phyloP scores from a whole-genome alignment of 2,113 vertebrate species.

The Alexandromys fortis region DNA sequence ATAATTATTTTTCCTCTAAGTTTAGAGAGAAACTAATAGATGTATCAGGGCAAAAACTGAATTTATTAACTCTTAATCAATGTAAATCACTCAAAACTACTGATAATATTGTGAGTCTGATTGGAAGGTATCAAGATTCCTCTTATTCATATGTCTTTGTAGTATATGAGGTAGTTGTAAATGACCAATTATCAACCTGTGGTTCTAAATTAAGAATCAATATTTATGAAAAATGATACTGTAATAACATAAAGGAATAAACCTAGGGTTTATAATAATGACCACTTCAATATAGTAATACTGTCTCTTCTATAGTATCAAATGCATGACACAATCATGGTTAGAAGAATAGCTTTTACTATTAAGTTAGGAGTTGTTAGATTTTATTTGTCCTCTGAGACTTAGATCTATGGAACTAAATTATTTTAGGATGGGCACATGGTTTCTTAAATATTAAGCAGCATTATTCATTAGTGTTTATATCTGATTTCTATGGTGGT shows the following conservation, averaged over 20 bases:
- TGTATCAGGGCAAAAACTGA: background rate
- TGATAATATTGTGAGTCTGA: background rate
- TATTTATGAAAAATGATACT: background rate
- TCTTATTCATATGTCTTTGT: background rate
- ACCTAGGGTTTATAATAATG: background rate
- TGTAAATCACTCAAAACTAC: background rate
- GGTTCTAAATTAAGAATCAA: background rate
- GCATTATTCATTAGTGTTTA: background rate
- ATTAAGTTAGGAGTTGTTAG: background rate
- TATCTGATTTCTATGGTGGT: background rate
- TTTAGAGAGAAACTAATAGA: background rate
- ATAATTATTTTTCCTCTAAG: background rate
- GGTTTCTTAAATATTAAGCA: background rate
- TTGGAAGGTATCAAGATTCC: background rate
- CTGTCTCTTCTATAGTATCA: background rate
- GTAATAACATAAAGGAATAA: background rate
- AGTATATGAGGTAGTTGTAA: background rate
- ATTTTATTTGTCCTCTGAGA: background rate
- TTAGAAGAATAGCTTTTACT: background rate
- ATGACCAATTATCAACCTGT: background rate
- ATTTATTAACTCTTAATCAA: background rate
- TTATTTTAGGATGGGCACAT: background rate
- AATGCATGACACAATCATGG: background rate
- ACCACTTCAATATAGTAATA: too few relatives aligned
- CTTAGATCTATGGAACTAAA: background rate